Percentiles rank a stretch among this genome's conserved stretches.
Conservation (phyloP, 2,113 vertebrate genomes). For the Callipepla californica region DNA sequence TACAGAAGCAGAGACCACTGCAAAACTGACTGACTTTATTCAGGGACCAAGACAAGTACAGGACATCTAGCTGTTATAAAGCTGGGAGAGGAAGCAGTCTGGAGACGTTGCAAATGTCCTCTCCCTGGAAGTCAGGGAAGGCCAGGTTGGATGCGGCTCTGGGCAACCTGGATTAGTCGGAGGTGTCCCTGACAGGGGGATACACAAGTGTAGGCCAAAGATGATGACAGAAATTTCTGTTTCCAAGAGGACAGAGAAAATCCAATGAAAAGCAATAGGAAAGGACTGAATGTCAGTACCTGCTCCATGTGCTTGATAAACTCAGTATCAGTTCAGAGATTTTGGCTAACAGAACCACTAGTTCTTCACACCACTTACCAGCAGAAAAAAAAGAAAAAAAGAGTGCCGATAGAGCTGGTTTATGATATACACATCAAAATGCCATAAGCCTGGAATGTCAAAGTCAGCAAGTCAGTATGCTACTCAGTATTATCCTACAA, state of each 20-base stretch:
- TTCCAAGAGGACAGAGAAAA: not conserved
- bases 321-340: not conserved
- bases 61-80: not conserved
- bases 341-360: not conserved
- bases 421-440: conserved; percentile 4
- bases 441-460: conserved; percentile 3
- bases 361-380: not conserved
- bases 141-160: not conserved
- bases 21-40: not conserved
- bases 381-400: conserved; percentile 19
- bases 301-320: not conserved
- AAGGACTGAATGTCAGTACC: not conserved
- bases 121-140: not conserved
- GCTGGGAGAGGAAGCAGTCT: not conserved
- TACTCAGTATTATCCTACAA: not conserved
- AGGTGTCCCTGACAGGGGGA: not conserved
- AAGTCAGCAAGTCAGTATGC: not conserved
- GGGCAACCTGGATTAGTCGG: not conserved
- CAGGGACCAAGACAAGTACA: not conserved
- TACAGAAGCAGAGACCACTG: not conserved
- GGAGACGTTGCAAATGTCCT: not conserved
- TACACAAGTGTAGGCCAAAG: not conserved
- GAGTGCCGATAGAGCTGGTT: not conserved
- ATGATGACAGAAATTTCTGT: not conserved
- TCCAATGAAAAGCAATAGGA: not conserved